Evolutionary conservation across 37 sponge, comb jelly and placozoan genomes (phyloP).

Genomic region (Geodia barretti): DNA sequence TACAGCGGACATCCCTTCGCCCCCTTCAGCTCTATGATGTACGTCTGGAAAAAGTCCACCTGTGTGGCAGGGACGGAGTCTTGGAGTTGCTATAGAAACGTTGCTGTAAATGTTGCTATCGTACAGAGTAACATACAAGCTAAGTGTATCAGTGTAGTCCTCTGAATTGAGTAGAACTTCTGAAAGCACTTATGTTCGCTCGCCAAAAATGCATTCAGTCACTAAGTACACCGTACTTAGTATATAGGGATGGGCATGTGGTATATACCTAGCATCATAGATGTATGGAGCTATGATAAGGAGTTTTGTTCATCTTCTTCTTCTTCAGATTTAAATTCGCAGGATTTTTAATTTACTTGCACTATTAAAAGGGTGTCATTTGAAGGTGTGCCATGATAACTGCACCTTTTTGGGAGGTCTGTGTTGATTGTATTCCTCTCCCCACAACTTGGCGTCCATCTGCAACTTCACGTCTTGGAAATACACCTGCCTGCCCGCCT

Average conservation of each 20-base stretch:
- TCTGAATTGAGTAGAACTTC: too few relatives aligned
- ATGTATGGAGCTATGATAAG: background rate
- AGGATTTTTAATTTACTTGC: too few relatives aligned
- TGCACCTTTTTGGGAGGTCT: conserved; percentile 92
- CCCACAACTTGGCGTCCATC: conserved; percentile 95
- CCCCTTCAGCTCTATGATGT: conserved; percentile 78
- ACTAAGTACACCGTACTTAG: too few relatives aligned
- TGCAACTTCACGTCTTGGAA: conserved; percentile 87
- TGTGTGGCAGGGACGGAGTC: background rate
- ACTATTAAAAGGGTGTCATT: background rate
- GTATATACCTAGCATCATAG: background rate
- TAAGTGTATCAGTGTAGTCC: too few relatives aligned
- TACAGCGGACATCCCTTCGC: conserved; percentile 62
- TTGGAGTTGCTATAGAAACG: too few relatives aligned
- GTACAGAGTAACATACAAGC: too few relatives aligned
- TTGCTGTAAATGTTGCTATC: background rate
- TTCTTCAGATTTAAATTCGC: too few relatives aligned
- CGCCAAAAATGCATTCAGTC: too few relatives aligned
- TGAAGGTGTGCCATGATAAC: too few relatives aligned
- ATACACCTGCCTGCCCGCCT: conserved; percentile 45
- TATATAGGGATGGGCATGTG: too few relatives aligned
- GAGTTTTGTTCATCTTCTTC: too few relatives aligned
- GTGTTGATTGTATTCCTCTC: conserved; percentile 79
- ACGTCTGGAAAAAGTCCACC: conserved; percentile 91
- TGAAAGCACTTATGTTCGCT: too few relatives aligned